A percentile compares a stretch with the other conserved stretches of the same genome.
These are phyloP conservation scores for Chaunax sp. DNA, from an alignment of 2,797 vertebrate genomes.

Conservation along the genomic window DNA sequence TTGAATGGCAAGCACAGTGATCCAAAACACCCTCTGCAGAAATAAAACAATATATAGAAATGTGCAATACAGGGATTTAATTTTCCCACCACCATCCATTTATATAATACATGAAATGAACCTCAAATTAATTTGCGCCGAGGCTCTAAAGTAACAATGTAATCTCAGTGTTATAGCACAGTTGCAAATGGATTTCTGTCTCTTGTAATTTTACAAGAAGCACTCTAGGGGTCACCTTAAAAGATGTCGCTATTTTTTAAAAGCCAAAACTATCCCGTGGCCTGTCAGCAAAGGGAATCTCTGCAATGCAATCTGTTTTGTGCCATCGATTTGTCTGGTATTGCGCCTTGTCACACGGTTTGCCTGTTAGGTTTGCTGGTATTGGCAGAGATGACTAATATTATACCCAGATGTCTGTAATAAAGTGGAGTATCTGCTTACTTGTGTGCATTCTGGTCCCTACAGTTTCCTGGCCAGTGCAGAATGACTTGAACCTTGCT, in stretches of 20 bases:
- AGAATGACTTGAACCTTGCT: constrained; percentile 82
- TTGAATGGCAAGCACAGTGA: constrained; percentile 75
- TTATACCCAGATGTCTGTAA: constrained; percentile 88
- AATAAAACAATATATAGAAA: constrained; percentile 88
- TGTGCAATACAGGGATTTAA: constrained; percentile 85
- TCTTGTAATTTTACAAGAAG: constrained; percentile 87
- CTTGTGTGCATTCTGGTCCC: constrained; percentile 80
- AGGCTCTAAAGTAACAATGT: constrained; percentile 88
- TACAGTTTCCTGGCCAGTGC: constrained; percentile 80
- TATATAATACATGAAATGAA: constrained; percentile 88
- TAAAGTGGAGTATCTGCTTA: constrained; percentile 88
- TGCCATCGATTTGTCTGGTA: constrained; percentile 85
- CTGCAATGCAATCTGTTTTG: constrained; percentile 87
- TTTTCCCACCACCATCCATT: constrained; percentile 86
- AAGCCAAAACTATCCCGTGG: constrained; percentile 82
- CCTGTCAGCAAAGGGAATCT: constrained; percentile 85
- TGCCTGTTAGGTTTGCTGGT: constrained; percentile 82
- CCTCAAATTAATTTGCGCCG: constrained; percentile 87
- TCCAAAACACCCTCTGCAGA: constrained; percentile 83
- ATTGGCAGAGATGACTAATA: constrained; percentile 89
- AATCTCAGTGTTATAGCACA: constrained; percentile 87
- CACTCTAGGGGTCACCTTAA: constrained; percentile 88
- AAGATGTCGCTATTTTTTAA: constrained; percentile 88
- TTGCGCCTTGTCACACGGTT: constrained; percentile 82
- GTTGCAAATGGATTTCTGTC: constrained; percentile 90